Conservation (phyloP, 2,888 invertebrate genomes). For the Graphium colonna region DNA sequence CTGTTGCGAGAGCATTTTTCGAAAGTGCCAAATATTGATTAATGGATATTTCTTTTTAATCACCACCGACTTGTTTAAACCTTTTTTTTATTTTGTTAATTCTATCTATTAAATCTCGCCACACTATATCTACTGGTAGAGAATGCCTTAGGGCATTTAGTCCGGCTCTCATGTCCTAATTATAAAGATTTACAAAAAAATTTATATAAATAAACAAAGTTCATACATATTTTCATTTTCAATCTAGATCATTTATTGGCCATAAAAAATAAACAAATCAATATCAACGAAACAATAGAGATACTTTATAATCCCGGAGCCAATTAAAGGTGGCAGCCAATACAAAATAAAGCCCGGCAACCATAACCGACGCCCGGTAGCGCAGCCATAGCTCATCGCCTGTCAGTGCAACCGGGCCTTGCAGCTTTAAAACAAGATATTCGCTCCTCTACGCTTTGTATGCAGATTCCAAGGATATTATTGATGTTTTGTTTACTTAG, state of each 20-base stretch:
- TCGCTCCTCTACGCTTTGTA: slow-evolving; percentile 47
- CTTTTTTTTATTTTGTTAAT: too few relatives aligned
- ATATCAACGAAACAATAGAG: background rate
- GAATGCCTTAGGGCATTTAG: too few relatives aligned
- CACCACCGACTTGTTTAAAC: too few relatives aligned
- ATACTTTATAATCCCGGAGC: slow-evolving; percentile 7
- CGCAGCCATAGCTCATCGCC: slow-evolving; percentile 43
- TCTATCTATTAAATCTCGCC: too few relatives aligned
- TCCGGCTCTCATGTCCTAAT: too few relatives aligned
- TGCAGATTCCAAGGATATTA: slow-evolving; percentile 45
- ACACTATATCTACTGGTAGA: too few relatives aligned
- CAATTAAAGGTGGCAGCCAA: slow-evolving; percentile 19
- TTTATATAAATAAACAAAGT: background rate
- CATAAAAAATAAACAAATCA: slow-evolving; percentile 10
- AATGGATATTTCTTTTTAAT: too few relatives aligned
- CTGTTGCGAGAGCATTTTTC: too few relatives aligned
- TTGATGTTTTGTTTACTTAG: slow-evolving; percentile 37
- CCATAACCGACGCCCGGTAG: slow-evolving; percentile 48
- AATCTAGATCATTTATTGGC: background rate
- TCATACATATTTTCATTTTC: background rate
- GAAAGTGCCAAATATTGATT: too few relatives aligned
- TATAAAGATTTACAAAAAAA: too few relatives aligned
- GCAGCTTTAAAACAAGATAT: slow-evolving; percentile 51
- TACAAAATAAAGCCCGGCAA: slow-evolving; percentile 26
- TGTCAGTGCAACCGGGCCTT: slow-evolving; percentile 37